A percentile compares a stretch with the other conserved stretches of the same genome.
Conservation (phyloP, 2,113 vertebrate species). For the Pristiophorus japonicus region DNA sequence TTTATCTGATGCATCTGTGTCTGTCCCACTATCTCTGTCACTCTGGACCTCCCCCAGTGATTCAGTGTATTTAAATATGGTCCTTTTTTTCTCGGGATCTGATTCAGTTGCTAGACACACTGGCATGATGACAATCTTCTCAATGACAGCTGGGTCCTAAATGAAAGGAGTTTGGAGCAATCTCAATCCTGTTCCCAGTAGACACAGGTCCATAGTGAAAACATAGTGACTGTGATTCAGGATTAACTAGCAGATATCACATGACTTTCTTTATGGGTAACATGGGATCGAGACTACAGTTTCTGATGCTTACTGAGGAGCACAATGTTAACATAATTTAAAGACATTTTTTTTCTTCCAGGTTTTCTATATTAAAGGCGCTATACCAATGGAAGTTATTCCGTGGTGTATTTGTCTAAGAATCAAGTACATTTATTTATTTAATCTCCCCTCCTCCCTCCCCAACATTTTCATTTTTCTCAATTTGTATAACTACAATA, state of each 20-base stretch:
- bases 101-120: background rate
- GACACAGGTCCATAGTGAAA: background rate
- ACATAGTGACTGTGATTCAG: background rate
- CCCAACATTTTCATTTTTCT: background rate
- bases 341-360: background rate
- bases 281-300: background rate
- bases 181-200: too few species aligned
- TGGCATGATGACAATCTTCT: background rate
- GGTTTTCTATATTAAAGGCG: background rate
- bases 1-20: background rate
- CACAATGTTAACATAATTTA: background rate
- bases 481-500: background rate
- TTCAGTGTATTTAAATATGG: background rate
- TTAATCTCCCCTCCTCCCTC: background rate
- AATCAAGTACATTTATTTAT: background rate
- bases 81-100: background rate
- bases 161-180: background rate
- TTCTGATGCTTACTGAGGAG: background rate
- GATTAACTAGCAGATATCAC: background rate
- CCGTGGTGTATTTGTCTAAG: background rate
- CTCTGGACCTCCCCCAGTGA: background rate
- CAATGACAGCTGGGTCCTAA: background rate
- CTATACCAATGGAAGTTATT: too few species aligned
- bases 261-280: background rate
- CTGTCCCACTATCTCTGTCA: background rate